Base-by-base conservation (phyloP, 2,797 vertebrate genomes). In the Gymnoscopelus microlampas region DNA sequence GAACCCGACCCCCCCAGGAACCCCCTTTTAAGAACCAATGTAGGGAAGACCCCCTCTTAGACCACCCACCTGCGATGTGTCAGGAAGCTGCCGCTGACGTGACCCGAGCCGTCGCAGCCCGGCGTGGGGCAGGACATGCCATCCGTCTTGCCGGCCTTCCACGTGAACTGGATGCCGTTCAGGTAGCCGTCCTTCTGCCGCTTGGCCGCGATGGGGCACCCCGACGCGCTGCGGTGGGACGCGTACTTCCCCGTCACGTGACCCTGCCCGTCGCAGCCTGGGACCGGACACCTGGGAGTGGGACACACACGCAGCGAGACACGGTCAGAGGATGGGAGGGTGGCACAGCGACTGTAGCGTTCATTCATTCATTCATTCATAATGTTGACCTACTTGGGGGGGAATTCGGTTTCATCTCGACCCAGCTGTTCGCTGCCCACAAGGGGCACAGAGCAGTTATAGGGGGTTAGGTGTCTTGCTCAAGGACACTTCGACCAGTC, bases 41-140 rank as follows among this genome's bases (percentile, higher is more conserved):
- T 29, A 29, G 26, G 32, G 32, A 5, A 35, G 32, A 35, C 32
- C 32, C n/a, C 48, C 14, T 11, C 48, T 13, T 23, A 1, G 2
- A 39, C n/a, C 5, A 73, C 96, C 89, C 83, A 98, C 98, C 98
- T 99, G 63, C 98, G 96, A 90, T 99, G 98, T n/a, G 98, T 99
- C 79, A 99, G 95, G 91, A 99, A 99, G 90, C 97, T 99, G 83
- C 98, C 98, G 47, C 97, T 99, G 91, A 99, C 97, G 55, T 99
- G 98, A 60, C 98, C 97, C 1, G 97, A 99, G 63, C 97, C 97
- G 58, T 99, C 98, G 35, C 98, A 99, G 70, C 98, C 98, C 0
- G 97, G 98, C 0, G 98, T 99, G 66, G 97, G 97, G 84, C 97
- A 99, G 23, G 97, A 97, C 97, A 99, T 99, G 87, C 98, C 98